These are phyloP conservation scores for Laspeyria flexula DNA, from an alignment of 2,888 invertebrate genomes.

Conservation along the genomic window DNA sequence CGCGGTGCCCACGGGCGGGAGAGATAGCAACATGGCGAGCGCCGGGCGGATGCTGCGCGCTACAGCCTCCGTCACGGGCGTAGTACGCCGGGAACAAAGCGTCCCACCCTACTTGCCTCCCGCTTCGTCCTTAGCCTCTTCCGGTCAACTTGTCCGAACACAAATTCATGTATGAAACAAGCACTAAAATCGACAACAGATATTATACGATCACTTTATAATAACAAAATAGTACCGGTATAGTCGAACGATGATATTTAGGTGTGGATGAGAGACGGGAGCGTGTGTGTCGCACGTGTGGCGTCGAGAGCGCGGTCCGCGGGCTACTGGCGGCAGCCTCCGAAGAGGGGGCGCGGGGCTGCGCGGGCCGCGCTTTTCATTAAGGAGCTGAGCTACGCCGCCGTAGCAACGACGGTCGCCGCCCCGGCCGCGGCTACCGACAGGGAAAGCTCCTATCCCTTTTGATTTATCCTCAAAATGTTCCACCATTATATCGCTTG, in stretches of 20 bases:
- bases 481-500: slow-evolving; percentile 22
- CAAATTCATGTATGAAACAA: slow-evolving; percentile 67
- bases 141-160: slow-evolving; percentile 56
- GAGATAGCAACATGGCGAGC: slow-evolving; percentile 68
- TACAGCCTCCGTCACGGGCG: slow-evolving; percentile 76
- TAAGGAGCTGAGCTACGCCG: slow-evolving; percentile 66
- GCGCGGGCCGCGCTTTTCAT: slow-evolving; percentile 77
- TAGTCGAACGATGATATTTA: slow-evolving; percentile 57
- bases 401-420: slow-evolving; percentile 69
- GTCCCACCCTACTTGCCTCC: slow-evolving; percentile 73
- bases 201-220: slow-evolving; percentile 57
- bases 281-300: slow-evolving; percentile 61
- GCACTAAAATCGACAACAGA: slow-evolving; percentile 55
- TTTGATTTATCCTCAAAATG: slow-evolving; percentile 62
- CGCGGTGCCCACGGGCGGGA: slow-evolving; percentile 7
- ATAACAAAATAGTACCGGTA: slow-evolving; percentile 41
- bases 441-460: slow-evolving; percentile 60
- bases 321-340: slow-evolving; percentile 80
- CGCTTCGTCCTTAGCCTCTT: slow-evolving; percentile 54
- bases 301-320: slow-evolving; percentile 74
- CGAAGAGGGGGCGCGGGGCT: slow-evolving; percentile 72
- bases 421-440: slow-evolving; percentile 59
- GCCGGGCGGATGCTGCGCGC: slow-evolving; percentile 82
- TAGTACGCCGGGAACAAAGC: slow-evolving; percentile 76
- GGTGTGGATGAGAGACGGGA: slow-evolving; percentile 46